These are phyloP conservation scores for Platysteira castanea DNA, from an alignment of 2,113 vertebrate genomes.

Conservation along the genomic window DNA sequence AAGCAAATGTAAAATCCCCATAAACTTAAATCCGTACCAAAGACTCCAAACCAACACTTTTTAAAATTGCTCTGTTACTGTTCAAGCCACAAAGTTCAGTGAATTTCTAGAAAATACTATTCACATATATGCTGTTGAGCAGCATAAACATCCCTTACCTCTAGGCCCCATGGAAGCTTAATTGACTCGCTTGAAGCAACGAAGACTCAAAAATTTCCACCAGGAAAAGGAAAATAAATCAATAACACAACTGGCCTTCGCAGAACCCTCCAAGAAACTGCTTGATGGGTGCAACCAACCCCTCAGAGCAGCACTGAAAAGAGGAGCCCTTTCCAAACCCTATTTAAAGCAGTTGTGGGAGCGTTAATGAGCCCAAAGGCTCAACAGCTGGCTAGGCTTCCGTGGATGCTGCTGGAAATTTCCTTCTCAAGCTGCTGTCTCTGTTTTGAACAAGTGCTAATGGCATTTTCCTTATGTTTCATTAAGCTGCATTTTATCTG, in stretches of 20 bases:
- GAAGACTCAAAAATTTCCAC: not conserved
- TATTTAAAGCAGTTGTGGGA: not conserved
- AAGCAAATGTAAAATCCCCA: not conserved
- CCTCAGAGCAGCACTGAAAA: not conserved
- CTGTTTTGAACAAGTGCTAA: not conserved
- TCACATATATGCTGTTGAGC: accelerated
- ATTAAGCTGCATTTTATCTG: not conserved
- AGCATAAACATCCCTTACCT: not conserved
- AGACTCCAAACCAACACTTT: not conserved
- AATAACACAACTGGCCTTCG: accelerated
- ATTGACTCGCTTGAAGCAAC: not conserved
- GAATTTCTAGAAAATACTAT: not conserved
- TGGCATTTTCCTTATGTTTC: not conserved
- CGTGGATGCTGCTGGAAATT: not conserved
- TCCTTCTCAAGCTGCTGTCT: not conserved
- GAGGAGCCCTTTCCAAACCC: not conserved
- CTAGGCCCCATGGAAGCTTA: accelerated
- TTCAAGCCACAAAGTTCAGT: not conserved
- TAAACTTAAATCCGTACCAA: not conserved
- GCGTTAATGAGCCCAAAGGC: not conserved
- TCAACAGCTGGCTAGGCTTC: not conserved
- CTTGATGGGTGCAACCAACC: not conserved
- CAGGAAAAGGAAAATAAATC: not conserved
- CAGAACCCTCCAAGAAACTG: not conserved
- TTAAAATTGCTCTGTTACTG: not conserved